These are phyloP conservation scores for Tiphia femorata DNA, from an alignment of 2,888 invertebrate species.

Conservation along the genomic window DNA sequence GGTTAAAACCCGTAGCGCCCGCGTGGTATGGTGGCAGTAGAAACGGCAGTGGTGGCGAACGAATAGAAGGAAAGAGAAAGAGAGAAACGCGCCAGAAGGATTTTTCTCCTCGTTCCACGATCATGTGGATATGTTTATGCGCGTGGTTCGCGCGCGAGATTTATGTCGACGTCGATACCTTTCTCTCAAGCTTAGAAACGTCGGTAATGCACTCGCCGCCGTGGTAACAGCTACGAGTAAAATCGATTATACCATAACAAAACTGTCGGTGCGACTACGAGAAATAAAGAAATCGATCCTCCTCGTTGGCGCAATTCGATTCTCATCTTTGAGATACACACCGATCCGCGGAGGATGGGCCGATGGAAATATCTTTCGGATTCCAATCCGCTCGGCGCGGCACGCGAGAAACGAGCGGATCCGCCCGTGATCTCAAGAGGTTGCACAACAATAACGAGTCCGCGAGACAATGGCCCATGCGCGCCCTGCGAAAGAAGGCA, in stretches of 20 bases:
- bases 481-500: constrained; percentile 58
- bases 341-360: no score
- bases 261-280: no score
- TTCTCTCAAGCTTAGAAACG: constrained; percentile 43
- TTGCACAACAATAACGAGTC: constrained; percentile 51
- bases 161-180: constrained; percentile 45
- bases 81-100: constrained; percentile 19
- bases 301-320: no score
- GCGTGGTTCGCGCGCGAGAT: constrained; percentile 30
- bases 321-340: neutral
- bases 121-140: constrained; percentile 35
- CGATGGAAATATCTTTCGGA: no score
- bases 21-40: constrained; percentile 9
- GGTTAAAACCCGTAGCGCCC: neutral
- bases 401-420: constrained; percentile 17
- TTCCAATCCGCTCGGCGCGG: constrained; percentile 7
- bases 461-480: constrained; percentile 55
- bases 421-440: constrained; percentile 49
- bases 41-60: neutral
- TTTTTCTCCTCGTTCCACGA: constrained; percentile 24
- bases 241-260: no score
- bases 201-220: constrained; percentile 28
- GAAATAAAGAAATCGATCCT: no score
- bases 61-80: constrained; percentile 5
- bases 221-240: neutral